Percentiles rank a stretch among this genome's conserved stretches.
These are phyloP conservation scores for Nyctibius grandis DNA, from an alignment of 2,797 vertebrate species.

Conservation along the genomic window DNA sequence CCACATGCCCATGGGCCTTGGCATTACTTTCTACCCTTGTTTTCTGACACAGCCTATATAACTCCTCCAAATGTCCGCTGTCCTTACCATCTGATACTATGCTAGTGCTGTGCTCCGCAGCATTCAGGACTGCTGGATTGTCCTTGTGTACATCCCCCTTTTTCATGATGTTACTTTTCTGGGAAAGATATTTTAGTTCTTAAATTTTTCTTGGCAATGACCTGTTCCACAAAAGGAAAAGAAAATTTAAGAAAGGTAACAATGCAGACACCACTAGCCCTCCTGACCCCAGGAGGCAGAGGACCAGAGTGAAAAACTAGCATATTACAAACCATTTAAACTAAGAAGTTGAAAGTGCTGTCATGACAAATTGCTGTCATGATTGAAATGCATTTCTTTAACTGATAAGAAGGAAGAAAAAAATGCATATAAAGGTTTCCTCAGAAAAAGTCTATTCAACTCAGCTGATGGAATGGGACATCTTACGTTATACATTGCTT, in stretches of 20 bases:
- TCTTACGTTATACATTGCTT: background rate
- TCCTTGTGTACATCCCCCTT: background rate
- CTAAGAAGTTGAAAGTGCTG: background rate
- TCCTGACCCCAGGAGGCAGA: background rate
- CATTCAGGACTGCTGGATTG: background rate
- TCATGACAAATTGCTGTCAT: background rate
- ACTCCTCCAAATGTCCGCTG: background rate
- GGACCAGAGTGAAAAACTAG: background rate
- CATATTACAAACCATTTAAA: background rate
- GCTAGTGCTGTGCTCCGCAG: background rate
- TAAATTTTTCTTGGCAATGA: background rate
- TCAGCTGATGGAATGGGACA: background rate
- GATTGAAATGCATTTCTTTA: background rate
- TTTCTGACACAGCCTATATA: background rate
- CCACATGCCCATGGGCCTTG: accelerated
- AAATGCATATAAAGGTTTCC: background rate
- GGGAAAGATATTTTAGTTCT: background rate
- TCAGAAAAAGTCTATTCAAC: background rate
- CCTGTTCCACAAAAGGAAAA: background rate
- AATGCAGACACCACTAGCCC: background rate
- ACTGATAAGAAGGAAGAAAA: background rate
- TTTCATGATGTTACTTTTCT: background rate
- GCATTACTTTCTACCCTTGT: background rate
- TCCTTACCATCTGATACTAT: background rate
- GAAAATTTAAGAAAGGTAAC: background rate